A percentile compares a stretch with the other conserved stretches of the same genome.
phyloP scores from a whole-genome alignment of 2,113 vertebrate species.

The Naja naja region DNA sequence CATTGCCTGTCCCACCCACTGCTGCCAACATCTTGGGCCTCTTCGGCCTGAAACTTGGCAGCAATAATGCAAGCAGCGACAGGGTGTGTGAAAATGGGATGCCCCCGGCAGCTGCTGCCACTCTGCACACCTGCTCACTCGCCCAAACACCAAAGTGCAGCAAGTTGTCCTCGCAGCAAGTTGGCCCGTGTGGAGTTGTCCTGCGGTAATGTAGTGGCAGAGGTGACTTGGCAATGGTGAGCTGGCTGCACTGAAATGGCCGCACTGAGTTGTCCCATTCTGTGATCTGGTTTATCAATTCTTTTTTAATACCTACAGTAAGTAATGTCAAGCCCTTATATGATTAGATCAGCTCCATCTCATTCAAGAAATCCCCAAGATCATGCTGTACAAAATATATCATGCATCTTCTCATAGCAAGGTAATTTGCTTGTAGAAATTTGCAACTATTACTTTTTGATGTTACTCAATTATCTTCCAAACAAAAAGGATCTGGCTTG shows the following conservation, averaged over 20 bases:
- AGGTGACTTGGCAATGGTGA: background rate
- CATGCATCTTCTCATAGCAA: background rate
- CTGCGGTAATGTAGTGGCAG: background rate
- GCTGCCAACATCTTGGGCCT: background rate
- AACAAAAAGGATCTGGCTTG: background rate
- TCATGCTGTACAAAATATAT: background rate
- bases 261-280: background rate
- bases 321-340: background rate
- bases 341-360: background rate
- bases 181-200: background rate
- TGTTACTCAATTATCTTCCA: background rate
- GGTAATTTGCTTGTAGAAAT: background rate
- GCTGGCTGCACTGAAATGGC: background rate
- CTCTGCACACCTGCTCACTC: background rate
- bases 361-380: background rate
- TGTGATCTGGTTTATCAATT: background rate
- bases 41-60: background rate
- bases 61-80: background rate
- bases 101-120: background rate
- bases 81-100: background rate
- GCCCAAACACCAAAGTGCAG: background rate
- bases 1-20: background rate
- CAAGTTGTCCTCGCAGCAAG: background rate
- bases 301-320: background rate
- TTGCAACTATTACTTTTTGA: background rate